Evolutionary conservation across 2,888 invertebrate species (phyloP), one percentile per base, ranked within the genome.

Genomic region (Stenurella melanura): DNA sequence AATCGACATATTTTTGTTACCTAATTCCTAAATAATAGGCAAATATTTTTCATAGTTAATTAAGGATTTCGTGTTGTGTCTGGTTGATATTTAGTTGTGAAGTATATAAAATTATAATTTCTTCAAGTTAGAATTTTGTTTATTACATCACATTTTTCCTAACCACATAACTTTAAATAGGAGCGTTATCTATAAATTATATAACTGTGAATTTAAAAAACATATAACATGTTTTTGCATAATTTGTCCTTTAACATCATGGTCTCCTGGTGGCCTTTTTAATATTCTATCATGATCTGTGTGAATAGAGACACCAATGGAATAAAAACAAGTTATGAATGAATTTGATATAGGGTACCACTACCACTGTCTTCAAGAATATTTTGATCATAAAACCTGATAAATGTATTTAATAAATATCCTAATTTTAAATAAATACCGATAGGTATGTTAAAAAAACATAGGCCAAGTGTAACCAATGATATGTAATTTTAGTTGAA

Each of bases 221-320:
- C 4, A 4, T 3, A 3, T 26, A 4, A 26, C 21, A 26, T 2
- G 15, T 42, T 42, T 42, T 42, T 34, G 30, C 30, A 15, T 42
- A 38, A 11, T 38, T 38, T 11, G 11, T 38, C 15, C 12, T 60
- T n/a, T 26, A 26, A 60, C 30, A 15, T 58, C 11, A 34, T 34
- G 21, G 26, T 26, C 21, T 60, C 30, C 12, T n/a, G 66, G 50
- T 15, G 66, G 54, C 50, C 50, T 54, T 19, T 66, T 66, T 66
- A 66, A 50, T 50, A 66, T 66, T 66, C 72, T 7, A 17, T 72
- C 18, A 72, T n/a, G n/a, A 0, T 15, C 9, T 30, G 15, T 64
- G 60, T 21, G 21, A 60, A 60, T 60, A 2, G 15, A 21, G 6
- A 26, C 60, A 26, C 21, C 9, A 30, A 21, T 21, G 21, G 60